These are phyloP conservation scores for Temnothorax unifasciatus DNA, from an alignment of 2,888 invertebrate species.

Conservation along the genomic window DNA sequence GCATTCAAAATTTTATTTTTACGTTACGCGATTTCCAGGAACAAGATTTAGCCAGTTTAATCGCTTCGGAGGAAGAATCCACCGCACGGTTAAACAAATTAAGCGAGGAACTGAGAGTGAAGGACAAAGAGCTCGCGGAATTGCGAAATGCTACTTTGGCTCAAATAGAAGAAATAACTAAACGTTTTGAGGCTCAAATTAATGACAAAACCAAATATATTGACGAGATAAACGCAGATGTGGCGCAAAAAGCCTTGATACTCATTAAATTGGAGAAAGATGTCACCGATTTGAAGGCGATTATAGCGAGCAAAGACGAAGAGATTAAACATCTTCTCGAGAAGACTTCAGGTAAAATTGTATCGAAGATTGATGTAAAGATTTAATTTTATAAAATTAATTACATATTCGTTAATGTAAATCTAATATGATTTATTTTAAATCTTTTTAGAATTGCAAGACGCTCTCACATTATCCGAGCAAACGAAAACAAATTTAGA, in stretches of 20 bases:
- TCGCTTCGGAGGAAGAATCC: slow-evolving; percentile 88
- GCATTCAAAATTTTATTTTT: not conserved
- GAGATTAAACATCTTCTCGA: slow-evolving; percentile 82
- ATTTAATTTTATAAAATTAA: slow-evolving; percentile 18
- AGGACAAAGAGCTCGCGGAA: slow-evolving; percentile 87
- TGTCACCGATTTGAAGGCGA: slow-evolving; percentile 78
- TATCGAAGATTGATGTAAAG: not conserved
- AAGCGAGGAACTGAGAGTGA: slow-evolving; percentile 88
- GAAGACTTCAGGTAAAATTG: slow-evolving; percentile 79
- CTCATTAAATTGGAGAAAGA: slow-evolving; percentile 81
- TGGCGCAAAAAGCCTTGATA: slow-evolving; percentile 75
- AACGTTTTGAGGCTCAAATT: slow-evolving; percentile 81
- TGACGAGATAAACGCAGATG: slow-evolving; percentile 77
- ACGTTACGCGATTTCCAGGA: slow-evolving; percentile 73
- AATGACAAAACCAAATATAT: slow-evolving; percentile 79
- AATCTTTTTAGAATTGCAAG: slow-evolving; percentile 79
- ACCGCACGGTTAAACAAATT: slow-evolving; percentile 88
- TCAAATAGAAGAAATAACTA: slow-evolving; percentile 80
- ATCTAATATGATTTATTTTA: not conserved
- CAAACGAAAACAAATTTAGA: slow-evolving; percentile 82
- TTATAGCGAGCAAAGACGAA: slow-evolving; percentile 81
- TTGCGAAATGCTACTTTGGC: slow-evolving; percentile 75
- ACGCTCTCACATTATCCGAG: slow-evolving; percentile 80
- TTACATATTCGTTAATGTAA: not conserved
- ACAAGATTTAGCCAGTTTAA: slow-evolving; percentile 87